Evolutionary conservation across 2,888 invertebrate species (phyloP).

Genomic region (Orthosia incerta): DNA sequence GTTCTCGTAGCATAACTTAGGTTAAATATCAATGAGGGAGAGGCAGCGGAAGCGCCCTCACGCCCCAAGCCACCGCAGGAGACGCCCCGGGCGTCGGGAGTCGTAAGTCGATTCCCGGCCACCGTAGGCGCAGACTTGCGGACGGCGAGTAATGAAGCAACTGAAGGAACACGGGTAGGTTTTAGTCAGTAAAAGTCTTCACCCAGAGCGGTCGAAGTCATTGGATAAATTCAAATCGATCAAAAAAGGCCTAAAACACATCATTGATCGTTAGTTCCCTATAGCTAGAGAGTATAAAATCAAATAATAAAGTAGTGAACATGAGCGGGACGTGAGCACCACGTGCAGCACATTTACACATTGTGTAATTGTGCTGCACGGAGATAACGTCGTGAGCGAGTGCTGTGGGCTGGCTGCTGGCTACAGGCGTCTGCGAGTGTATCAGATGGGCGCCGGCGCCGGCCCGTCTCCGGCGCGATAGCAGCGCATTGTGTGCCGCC

Average conservation of each 20-base stretch:
- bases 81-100: no score
- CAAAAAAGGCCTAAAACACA: not conserved
- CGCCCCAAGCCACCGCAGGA: no score
- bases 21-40: no score
- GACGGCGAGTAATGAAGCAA: no score
- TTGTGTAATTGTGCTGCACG: not conserved
- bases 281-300: not conserved
- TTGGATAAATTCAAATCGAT: no score
- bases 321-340: not conserved
- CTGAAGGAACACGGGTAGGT: no score
- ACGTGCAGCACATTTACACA: no score
- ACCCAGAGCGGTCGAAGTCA: no score
- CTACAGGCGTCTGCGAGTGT: not conserved
- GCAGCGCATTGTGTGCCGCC: not conserved
- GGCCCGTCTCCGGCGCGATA: constrained; percentile 24
- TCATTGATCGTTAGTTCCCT: not conserved
- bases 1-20: not conserved
- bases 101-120: no score
- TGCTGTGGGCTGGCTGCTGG: not conserved
- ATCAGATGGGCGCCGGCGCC: constrained; percentile 22
- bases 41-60: no score
- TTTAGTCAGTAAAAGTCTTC: no score
- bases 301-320: not conserved
- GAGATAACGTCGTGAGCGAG: constrained; percentile 20
- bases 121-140: no score